A percentile compares a stretch with the other conserved stretches of the same genome.
These are phyloP conservation scores for Symphodus melops DNA, from an alignment of 2,113 vertebrate species.

Conservation along the genomic window DNA sequence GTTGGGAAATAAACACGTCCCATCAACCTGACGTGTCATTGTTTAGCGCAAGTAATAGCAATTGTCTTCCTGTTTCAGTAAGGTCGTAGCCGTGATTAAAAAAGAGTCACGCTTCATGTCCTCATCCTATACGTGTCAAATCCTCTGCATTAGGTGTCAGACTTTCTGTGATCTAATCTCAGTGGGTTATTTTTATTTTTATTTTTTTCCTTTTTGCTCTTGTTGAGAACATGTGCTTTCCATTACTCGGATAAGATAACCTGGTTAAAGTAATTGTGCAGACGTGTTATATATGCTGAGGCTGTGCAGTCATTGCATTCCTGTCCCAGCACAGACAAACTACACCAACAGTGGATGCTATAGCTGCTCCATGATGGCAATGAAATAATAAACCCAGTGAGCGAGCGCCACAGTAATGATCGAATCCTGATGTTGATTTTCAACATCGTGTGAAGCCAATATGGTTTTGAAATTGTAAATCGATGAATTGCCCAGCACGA, in stretches of 20 bases:
- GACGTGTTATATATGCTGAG: conserved; percentile 55
- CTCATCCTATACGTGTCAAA: neutral
- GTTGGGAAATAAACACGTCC: neutral
- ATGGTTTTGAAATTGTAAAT: too few relatives aligned
- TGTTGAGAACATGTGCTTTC: conserved; percentile 68
- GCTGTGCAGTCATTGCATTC: conserved; percentile 34
- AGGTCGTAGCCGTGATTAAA: neutral
- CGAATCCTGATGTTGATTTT: too few relatives aligned
- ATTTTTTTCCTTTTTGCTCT: conserved; percentile 19
- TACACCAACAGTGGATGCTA: neutral
- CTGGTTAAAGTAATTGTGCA: conserved; percentile 64
- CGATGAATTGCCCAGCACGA: too few relatives aligned
- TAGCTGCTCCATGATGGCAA: too few relatives aligned
- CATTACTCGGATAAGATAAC: conserved; percentile 63
- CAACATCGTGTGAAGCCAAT: too few relatives aligned
- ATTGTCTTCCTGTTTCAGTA: too few relatives aligned
- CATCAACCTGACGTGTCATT: neutral
- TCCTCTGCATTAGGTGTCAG: conserved; percentile 6
- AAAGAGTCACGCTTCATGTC: neutral
- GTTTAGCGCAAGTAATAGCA: neutral
- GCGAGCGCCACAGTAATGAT: too few relatives aligned
- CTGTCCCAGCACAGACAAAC: conserved; percentile 2
- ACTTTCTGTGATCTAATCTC: conserved; percentile 19
- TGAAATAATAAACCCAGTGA: too few relatives aligned
- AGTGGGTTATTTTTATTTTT: conserved; percentile 27